These are phyloP conservation scores for Rousettus madagascariensis DNA, from an alignment of 2,797 vertebrate species.

Conservation along the genomic window DNA sequence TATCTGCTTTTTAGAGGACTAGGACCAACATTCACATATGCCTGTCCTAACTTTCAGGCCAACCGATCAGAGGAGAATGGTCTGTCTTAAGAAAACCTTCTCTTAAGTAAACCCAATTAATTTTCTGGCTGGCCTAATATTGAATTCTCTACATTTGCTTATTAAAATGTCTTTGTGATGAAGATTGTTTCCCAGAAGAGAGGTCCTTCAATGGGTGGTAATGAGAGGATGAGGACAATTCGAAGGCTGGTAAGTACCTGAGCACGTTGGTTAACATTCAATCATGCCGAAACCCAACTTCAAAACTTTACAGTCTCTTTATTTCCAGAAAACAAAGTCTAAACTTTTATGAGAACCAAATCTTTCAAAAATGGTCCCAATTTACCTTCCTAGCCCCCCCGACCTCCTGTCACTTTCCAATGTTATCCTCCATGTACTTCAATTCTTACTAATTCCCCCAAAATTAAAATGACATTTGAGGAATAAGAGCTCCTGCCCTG, in stretches of 20 bases:
- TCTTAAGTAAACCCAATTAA: not conserved
- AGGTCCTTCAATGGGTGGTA: not conserved
- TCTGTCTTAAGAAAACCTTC: not conserved
- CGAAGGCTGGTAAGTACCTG: not conserved
- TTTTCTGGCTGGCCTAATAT: not conserved
- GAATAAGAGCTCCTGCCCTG: not conserved
- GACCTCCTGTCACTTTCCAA: not conserved
- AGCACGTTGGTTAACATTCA: not conserved
- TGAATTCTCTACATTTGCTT: not conserved
- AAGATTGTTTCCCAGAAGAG: not conserved
- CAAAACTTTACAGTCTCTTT: not conserved
- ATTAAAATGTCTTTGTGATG: not conserved
- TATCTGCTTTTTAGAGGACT: not conserved
- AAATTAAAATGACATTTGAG: slow-evolving; percentile 14
- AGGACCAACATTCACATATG: not conserved
- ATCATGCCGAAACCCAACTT: not conserved
- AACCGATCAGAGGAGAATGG: not conserved
- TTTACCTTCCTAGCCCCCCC: not conserved
- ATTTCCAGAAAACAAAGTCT: not conserved
- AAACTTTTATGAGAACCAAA: not conserved
- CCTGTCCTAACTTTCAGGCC: not conserved
- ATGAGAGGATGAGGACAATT: not conserved
- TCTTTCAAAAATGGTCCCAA: not conserved
- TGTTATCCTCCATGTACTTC: not conserved
- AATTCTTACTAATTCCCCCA: not conserved